Conservation (phyloP, 2,797 vertebrate genomes). For the Gambelia wislizenii region DNA sequence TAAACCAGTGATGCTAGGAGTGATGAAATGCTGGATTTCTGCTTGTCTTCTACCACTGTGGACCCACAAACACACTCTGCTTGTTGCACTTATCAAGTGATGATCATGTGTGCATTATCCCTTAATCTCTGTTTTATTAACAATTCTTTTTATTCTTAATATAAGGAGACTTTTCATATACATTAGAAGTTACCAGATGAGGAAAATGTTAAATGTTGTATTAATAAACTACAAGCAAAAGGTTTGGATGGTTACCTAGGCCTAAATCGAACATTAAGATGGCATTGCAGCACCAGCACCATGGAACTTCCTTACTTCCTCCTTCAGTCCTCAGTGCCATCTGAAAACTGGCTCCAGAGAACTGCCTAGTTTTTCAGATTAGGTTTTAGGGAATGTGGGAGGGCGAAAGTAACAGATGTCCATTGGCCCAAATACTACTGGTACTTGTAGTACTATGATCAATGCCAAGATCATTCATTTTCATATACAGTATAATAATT, state of each 20-base stretch:
- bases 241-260: not conserved
- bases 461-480: not conserved
- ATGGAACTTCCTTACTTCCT: no score
- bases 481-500: not conserved
- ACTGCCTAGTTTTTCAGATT: no score
- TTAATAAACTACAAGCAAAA: not conserved
- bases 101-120: not conserved
- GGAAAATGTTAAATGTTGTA: not conserved
- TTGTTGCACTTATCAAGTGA: not conserved
- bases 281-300: no score
- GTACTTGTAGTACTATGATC: not conserved
- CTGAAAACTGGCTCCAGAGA: no score
- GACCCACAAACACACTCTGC: no score
- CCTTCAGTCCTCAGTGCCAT: no score
- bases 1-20: not conserved
- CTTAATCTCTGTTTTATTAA: not conserved
- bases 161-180: not conserved
- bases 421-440: not conserved
- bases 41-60: not conserved
- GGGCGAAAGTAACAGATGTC: no score
- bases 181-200: not conserved
- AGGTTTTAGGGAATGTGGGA: no score
- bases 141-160: not conserved
- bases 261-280: no score
- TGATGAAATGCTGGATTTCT: not conserved